Conservation (phyloP, 2,888 invertebrate species). For the Apodemia duryi region DNA sequence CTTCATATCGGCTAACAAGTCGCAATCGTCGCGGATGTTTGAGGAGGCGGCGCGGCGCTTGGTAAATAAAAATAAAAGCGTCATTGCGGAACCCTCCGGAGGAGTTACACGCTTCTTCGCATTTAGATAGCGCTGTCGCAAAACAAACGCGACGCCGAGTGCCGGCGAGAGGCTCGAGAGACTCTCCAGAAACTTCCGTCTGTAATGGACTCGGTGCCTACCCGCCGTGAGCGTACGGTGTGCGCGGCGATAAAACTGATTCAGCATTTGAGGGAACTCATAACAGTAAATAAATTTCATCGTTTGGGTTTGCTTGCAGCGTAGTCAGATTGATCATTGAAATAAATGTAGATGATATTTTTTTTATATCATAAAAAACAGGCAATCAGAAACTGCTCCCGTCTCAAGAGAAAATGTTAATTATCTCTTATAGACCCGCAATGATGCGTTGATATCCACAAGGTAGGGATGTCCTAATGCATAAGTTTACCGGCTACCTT, state of each 20-base stretch:
- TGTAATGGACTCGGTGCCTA: slow-evolving; percentile 25
- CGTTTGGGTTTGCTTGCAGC: too few relatives aligned
- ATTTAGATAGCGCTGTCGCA: slow-evolving; percentile 51
- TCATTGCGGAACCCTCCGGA: slow-evolving; percentile 24
- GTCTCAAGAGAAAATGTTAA: too few relatives aligned
- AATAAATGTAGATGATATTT: too few relatives aligned
- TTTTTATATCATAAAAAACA: too few relatives aligned
- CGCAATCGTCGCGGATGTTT: slow-evolving; percentile 32
- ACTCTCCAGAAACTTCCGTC: slow-evolving; percentile 25
- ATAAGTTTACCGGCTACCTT: too few relatives aligned
- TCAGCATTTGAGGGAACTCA: too few relatives aligned
- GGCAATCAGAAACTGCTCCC: too few relatives aligned
- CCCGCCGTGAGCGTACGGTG: not conserved
- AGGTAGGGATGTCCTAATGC: too few relatives aligned
- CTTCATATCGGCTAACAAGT: slow-evolving; percentile 19
- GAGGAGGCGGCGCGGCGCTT: slow-evolving; percentile 31
- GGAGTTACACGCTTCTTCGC: slow-evolving; percentile 36
- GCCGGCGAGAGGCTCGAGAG: slow-evolving; percentile 38
- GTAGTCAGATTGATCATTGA: too few relatives aligned
- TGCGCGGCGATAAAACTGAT: not conserved
- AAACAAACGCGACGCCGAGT: slow-evolving; percentile 53
- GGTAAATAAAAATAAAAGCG: slow-evolving; percentile 43
- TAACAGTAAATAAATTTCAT: too few relatives aligned
- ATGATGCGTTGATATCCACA: too few relatives aligned
- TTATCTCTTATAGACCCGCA: too few relatives aligned